Evolutionary conservation across 2,113 vertebrate genomes (phyloP), one percentile per base, ranked within the genome.

Genomic region (Epinephelus cyanopodus): DNA sequence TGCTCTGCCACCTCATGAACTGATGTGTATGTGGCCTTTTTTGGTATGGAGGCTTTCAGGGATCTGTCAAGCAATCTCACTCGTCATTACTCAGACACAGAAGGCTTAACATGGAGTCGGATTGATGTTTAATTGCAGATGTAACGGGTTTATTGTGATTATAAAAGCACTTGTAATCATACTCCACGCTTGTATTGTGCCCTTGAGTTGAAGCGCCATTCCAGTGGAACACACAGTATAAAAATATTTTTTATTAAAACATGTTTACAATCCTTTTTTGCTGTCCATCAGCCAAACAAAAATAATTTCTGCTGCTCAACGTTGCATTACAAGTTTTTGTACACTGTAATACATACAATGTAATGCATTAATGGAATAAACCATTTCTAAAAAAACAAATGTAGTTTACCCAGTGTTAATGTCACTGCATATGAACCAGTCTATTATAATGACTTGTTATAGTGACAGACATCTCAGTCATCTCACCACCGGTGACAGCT

Each of bases 1-100:
- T 65, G 50, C 39, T 8, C 67, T 39, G 58, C 78, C 87, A 86
- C 85, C 84, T 89, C 75, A 5, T 58, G 83, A 84, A 62, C 83
- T 71, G 54, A 71, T 83, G 53, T 45, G 68, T 88, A 81, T 14
- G n/a, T 84, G 81, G 78, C 90, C 91, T 92, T 91, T 89, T 92
- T 90, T 93, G 87, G 88, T 89, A 82, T 74, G 50, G 62, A 60
- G 8, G 6, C 53, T 58, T 76, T 85, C 25, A 0, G 25, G 1
- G 63, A 76, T 72, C 52, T 64, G 21, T 67, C 45, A 19, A 58
- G 54, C 60, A 3, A n/a, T 48, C 29, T 71, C 21, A 29, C 27
- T 58, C 17, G 56, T 52, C 33, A 18, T 64, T 14, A 72, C 47
- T 50, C 3, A 62, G 4, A 66, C 42, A 68, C 17, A 47, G 6